A percentile compares a stretch with the other conserved stretches of the same genome.
These are phyloP conservation scores for Habrosyne pyritoides DNA, from an alignment of 2,888 invertebrate genomes.

Conservation along the genomic window DNA sequence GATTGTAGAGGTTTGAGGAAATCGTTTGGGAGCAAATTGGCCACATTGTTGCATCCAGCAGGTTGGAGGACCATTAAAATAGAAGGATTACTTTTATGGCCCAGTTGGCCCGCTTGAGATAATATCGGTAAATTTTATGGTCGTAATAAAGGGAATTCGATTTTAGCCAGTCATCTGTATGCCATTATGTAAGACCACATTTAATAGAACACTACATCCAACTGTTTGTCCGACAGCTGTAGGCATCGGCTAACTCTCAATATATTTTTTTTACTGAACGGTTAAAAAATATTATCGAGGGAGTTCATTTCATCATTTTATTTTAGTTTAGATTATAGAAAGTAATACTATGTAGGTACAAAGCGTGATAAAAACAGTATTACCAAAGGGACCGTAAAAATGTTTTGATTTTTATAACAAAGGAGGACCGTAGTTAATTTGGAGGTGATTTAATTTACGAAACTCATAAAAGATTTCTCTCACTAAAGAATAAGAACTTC, in stretches of 20 bases:
- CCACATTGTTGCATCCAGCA: slow-evolving; percentile 77
- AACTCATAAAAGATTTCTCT: slow-evolving; percentile 71
- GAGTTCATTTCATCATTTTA: too few relatives aligned
- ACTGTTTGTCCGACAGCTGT: neutral
- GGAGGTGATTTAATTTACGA: slow-evolving; percentile 66
- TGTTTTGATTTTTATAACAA: neutral
- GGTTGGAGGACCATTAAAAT: slow-evolving; percentile 79
- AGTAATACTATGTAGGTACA: neutral
- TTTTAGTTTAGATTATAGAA: neutral
- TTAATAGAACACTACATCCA: slow-evolving; percentile 39
- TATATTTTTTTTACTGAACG: too few relatives aligned
- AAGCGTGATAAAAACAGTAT: neutral
- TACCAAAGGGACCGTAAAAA: neutral
- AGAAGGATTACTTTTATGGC: slow-evolving; percentile 80
- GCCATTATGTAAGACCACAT: slow-evolving; percentile 67
- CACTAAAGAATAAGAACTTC: slow-evolving; percentile 72
- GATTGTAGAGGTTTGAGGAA: slow-evolving; percentile 42
- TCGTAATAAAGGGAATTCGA: slow-evolving; percentile 79
- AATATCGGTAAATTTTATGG: slow-evolving; percentile 81
- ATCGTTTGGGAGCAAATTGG: slow-evolving; percentile 57
- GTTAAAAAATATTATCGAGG: too few relatives aligned
- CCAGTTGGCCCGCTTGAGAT: slow-evolving; percentile 76
- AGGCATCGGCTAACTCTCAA: too few relatives aligned
- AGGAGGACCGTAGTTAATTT: slow-evolving; percentile 33
- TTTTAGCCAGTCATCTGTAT: slow-evolving; percentile 77